Base-by-base conservation (phyloP, 2,797 vertebrate genomes). In the Danio kyathit region DNA sequence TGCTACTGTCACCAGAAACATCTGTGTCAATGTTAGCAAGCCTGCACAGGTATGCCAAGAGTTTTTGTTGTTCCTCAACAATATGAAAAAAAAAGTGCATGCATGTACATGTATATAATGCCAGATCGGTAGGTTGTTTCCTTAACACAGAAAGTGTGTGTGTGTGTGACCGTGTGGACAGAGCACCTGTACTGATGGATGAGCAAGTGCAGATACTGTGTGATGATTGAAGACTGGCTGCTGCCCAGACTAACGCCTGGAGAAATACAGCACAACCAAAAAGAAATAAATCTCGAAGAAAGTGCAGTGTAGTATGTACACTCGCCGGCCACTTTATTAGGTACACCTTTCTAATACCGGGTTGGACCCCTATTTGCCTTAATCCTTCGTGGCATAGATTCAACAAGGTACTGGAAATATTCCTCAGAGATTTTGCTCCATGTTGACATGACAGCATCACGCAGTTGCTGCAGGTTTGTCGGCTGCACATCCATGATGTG, bases 121-220 rank as follows among this genome's bases (percentile, higher is more conserved):
- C 56, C 69, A 75, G 56, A 21, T 74, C 59, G 16, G 29, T 29
- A 29, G 29, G 29, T 40, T 5, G 59, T 48, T 16, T 52, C 43
- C 70, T n/a, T 41, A 56, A 56, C 57, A 65, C 21, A 46, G 60
- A 60, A 74, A 54, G 66, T 21, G 17, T 16, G 29, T 29, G 29
- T 29, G 29, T 29, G 44, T 54, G 41, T 52, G 63, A 73, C 51
- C 51, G 59, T 75, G 40, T 71, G 66, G 41, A 67, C n/a, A 13
- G 59, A 74, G 63, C 70, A 48, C 46, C 60, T 83, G 78, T 67
- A 71, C 52, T 77, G 83, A 85, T 56, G 48, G 80, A 85, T 76
- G 77, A n/a, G 61, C 19, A 72, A 74, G 54, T 73, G 71, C 49
- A 41, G 67, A 14, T 59, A 48, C 29, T 29, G 7, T 73, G 64